phyloP scores from a whole-genome alignment of 2,797 vertebrate species.

The Chromis chromis region DNA sequence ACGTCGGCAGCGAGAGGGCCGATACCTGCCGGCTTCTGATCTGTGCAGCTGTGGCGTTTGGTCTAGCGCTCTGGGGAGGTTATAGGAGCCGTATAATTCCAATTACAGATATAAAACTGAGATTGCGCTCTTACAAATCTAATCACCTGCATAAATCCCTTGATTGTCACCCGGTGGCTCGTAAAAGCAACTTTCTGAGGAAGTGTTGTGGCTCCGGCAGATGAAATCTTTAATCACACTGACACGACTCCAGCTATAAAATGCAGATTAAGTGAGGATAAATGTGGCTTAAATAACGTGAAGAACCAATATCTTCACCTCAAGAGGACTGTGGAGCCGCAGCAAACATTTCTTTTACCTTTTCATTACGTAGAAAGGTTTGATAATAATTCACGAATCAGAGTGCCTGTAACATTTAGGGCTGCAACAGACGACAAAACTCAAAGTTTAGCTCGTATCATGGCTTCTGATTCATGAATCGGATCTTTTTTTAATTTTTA shows the following conservation, averaged over 20 bases:
- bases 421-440: too few relatives aligned
- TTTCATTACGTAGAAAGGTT: too few relatives aligned
- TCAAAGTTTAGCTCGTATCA: too few relatives aligned
- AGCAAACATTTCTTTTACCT: neutral
- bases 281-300: neutral
- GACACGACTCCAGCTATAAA: slow-evolving; percentile 20
- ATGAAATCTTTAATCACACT: slow-evolving; percentile 2
- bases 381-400: too few relatives aligned
- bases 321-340: too few relatives aligned
- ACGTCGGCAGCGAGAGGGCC: too few relatives aligned
- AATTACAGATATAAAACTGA: slow-evolving; percentile 46
- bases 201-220: neutral
- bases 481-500: too few relatives aligned
- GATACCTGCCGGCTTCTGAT: slow-evolving; percentile 49
- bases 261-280: slow-evolving; percentile 31
- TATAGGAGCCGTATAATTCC: slow-evolving; percentile 36
- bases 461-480: too few relatives aligned
- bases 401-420: neutral
- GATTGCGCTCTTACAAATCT: slow-evolving; percentile 15
- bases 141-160: slow-evolving; percentile 43
- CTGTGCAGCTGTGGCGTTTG: slow-evolving; percentile 17
- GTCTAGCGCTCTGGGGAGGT: slow-evolving; percentile 12
- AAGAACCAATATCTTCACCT: neutral
- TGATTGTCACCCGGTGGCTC: neutral
- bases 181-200: too few relatives aligned